Percentiles rank a stretch among this genome's conserved stretches.
phyloP scores from a whole-genome alignment of 2,888 invertebrate species.

The Acanthopleura granulata region DNA sequence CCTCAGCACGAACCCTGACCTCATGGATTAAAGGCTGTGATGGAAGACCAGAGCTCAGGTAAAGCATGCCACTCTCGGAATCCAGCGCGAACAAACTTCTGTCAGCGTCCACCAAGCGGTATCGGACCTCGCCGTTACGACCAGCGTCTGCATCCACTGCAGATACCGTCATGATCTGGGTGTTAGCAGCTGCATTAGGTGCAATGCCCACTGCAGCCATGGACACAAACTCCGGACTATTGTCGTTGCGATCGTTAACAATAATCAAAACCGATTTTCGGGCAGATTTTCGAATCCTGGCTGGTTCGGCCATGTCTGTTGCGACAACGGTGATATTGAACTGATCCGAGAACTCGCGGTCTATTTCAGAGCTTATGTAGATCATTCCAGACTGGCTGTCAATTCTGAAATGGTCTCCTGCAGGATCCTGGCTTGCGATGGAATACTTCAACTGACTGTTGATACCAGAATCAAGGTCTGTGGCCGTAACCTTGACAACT shows the following conservation, averaged over 20 bases:
- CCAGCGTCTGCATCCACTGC: constrained; percentile 92
- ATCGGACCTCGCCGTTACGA: constrained; percentile 91
- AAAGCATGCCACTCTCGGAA: constrained; percentile 16
- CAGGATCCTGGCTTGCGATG: constrained; percentile 85
- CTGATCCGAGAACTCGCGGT: constrained; percentile 89
- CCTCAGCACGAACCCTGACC: constrained; percentile 42
- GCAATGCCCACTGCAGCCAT: constrained; percentile 80
- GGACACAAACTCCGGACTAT: constrained; percentile 88
- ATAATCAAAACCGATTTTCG: constrained; percentile 90
- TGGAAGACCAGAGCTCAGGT: constrained; percentile 28
- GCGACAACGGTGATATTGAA: constrained; percentile 91
- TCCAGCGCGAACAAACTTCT: constrained; percentile 22
- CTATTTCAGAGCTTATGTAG: constrained; percentile 87
- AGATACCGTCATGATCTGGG: constrained; percentile 82
- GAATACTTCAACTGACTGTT: constrained; percentile 87
- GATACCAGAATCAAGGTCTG: constrained; percentile 88
- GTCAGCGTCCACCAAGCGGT: constrained; percentile 73
- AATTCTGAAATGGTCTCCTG: constrained; percentile 89
- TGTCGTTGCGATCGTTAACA: constrained; percentile 92
- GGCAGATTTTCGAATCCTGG: constrained; percentile 81
- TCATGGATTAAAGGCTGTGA: constrained; percentile 34
- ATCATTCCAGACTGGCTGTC: constrained; percentile 85
- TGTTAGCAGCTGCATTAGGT: constrained; percentile 69
- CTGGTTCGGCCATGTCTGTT: constrained; percentile 87
- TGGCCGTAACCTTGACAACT: constrained; percentile 87